Evolutionary conservation across 2,797 vertebrate genomes (phyloP).

Genomic region (Remorina albescens): DNA sequence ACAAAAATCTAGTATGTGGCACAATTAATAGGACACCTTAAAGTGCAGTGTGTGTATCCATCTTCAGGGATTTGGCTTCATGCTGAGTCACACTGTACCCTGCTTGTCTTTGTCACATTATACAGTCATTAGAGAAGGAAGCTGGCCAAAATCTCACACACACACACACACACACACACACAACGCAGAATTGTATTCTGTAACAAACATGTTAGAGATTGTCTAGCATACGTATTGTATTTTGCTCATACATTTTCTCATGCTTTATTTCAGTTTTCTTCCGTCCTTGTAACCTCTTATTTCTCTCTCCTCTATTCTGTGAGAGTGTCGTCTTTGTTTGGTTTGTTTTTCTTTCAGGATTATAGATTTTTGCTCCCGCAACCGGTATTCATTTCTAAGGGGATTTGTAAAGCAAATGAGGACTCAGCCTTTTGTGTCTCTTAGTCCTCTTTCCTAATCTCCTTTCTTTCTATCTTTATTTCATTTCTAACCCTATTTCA

Average conservation of each 20-base stretch:
- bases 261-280: slow-evolving; percentile 29
- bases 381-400: slow-evolving; percentile 49
- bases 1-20: slow-evolving; percentile 14
- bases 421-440: slow-evolving; percentile 52
- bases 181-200: slow-evolving; percentile 2
- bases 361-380: slow-evolving; percentile 55
- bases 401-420: slow-evolving; percentile 65
- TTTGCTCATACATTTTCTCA: slow-evolving; percentile 11
- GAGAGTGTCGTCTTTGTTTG: slow-evolving; percentile 46
- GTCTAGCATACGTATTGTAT: slow-evolving; percentile 8
- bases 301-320: slow-evolving; percentile 20
- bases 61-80: slow-evolving; percentile 16
- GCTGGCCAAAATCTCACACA: slow-evolving; percentile 16
- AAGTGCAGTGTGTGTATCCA: slow-evolving; percentile 32
- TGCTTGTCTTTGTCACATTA: slow-evolving; percentile 54
- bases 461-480: slow-evolving; percentile 44
- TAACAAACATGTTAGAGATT: slow-evolving; percentile 7
- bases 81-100: slow-evolving; percentile 33
- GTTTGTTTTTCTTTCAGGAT: slow-evolving; percentile 58
- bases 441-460: slow-evolving; percentile 27
- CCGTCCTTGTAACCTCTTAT: slow-evolving; percentile 13
- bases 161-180: too few relatives aligned
- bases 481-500: slow-evolving; percentile 35
- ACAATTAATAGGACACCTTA: slow-evolving; percentile 25
- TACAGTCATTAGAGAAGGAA: slow-evolving; percentile 44